Base-by-base conservation (phyloP, 1,140 invertebrate genomes). In the Eupristina koningsbergeri region DNA sequence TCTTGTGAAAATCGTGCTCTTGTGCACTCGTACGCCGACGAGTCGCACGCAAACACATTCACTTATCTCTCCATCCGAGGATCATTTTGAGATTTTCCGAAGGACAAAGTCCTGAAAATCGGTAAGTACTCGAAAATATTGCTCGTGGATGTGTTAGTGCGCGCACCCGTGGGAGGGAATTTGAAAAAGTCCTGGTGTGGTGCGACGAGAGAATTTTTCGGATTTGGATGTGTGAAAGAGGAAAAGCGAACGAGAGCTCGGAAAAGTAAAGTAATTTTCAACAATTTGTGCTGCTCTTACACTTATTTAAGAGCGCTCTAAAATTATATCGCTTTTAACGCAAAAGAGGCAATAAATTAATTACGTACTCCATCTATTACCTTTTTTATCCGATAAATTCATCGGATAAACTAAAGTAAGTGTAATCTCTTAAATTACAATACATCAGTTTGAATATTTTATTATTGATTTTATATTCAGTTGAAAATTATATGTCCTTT, bases 101-200 rank as follows among this genome's bases (percentile, higher is more conserved):
- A 36, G 36, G 0, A 71, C 22, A n/a, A 71, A 36, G 22, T 26
- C 29, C 36, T 6, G 36, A 8, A 22, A 6, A 71, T 41, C 39
- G 67, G 67, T 71, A 19, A 71, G 67, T 71, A 71, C n/a, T 71
- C 13, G 17, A 8, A n/a, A 71, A 41, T 41, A 41, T 36, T 71
- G 3, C 39, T 3, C 22, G 22, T 41, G 22, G 13, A 17, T 41
- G 39, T 71, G 22, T 6, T 19, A 5, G 22, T 5, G 53, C 53
- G 53, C 3, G 22, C 1, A 58, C 26, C 22, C 3, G 26, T 58
- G 53, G 22, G 2, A 3, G 22, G 5, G 19, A 58, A 58, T 26
- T 58, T 22, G 3, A n/a, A n/a, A n/a, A n/a, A n/a, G n/a, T n/a
- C n/a, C n/a, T 26, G 0, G 22, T 26, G 2, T 58, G 26, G 22